A percentile compares a stretch with the other conserved stretches of the same genome.
Conservation (phyloP, 2,888 invertebrate species). For the Acronicta aceris region DNA sequence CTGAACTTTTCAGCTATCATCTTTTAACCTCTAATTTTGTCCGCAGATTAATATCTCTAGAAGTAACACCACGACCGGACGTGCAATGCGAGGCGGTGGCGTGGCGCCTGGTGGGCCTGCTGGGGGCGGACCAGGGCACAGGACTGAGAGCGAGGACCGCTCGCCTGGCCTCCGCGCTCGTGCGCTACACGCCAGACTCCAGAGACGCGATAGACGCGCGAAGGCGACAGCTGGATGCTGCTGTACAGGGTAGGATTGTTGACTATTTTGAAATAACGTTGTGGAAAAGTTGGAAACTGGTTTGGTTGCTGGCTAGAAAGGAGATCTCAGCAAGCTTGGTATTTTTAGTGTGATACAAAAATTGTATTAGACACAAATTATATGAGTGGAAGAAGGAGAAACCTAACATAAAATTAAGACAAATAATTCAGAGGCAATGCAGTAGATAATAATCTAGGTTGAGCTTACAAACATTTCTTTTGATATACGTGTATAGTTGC, state of each 20-base stretch:
- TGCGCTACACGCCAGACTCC: slow-evolving; percentile 91
- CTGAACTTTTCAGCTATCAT: no score
- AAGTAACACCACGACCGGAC: slow-evolving; percentile 90
- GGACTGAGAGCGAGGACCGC: slow-evolving; percentile 90
- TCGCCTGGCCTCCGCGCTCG: slow-evolving; percentile 89
- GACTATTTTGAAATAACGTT: not conserved
- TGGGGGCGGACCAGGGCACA: slow-evolving; percentile 89
- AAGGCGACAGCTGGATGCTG: slow-evolving; percentile 93
- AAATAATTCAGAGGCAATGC: no score
- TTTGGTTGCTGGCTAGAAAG: no score
- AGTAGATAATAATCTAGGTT: no score
- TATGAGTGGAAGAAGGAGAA: no score
- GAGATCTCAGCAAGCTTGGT: no score
- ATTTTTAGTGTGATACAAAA: no score
- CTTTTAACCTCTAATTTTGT: slow-evolving; percentile 7
- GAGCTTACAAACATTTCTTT: no score
- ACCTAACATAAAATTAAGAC: no score
- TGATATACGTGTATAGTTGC: no score
- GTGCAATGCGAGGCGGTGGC: slow-evolving; percentile 94
- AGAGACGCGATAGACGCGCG: slow-evolving; percentile 91
- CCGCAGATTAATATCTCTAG: slow-evolving; percentile 78
- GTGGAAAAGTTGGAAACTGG: no score
- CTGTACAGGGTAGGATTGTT: slow-evolving; percentile 92
- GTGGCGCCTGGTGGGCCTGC: slow-evolving; percentile 95
- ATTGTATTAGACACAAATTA: no score